Base-by-base conservation (phyloP, 2,113 vertebrate genomes). In the Silurus meridionalis region DNA sequence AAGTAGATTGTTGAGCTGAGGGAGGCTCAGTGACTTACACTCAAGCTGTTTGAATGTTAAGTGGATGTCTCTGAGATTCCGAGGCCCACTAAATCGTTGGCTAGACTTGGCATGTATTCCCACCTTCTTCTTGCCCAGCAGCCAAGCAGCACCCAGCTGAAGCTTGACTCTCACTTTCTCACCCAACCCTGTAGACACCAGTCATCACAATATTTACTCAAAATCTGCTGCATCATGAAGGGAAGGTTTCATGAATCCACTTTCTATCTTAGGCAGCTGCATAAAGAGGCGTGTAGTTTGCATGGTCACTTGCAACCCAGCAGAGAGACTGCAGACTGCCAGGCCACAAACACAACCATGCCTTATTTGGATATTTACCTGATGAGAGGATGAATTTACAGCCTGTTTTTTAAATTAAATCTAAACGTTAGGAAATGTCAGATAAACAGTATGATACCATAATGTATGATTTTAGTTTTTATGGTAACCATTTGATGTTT, bases 41-140 rank as follows among this genome's bases (percentile, higher is more conserved):
- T 84, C 28, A 66, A 83, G 82, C 85, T 79, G 85, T 85, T 82
- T 82, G 58, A 85, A 85, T 85, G 85, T 88, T 89, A 86, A 87
- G 86, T 85, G 88, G 28, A 19, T 83, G 83, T 83, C 63, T 87
- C 63, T 75, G 63, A 90, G 74, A 86, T 84, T 60, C 69, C 15
- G 2, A 83, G 75, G 72, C 82, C 25, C 71, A 80, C 37, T 14
- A 63, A 9, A 46, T 55, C 37, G 5, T 72, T 82, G 53, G 50
- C 63, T 55, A 7, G 63, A 21, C 86, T 82, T 89, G 85, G 87
- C 85, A 78, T 53, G 83, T 71, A 57, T 87, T 72, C 48, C 55
- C 19, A 28, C 60, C 57, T 37, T 25, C 57, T 79, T 67, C 75
- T 71, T 23, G 17, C 37, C 78, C 19, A 48, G 78, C 57, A 37